phyloP scores from a whole-genome alignment of 2,888 invertebrate species.

The Orthosia cruda region DNA sequence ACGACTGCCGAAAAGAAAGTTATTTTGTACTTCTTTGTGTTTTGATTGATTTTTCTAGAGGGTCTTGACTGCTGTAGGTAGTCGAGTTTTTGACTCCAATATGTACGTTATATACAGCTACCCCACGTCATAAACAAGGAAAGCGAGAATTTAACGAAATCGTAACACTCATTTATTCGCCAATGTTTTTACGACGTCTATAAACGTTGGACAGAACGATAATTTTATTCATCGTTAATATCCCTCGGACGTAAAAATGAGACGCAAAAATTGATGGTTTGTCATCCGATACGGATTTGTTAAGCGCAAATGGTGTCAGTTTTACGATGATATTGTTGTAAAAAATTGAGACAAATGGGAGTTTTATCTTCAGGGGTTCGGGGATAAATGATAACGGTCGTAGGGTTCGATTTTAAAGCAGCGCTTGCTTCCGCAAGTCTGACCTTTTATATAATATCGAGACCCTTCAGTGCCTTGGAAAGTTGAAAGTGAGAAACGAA shows the following conservation, averaged over 20 bases:
- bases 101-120: neutral
- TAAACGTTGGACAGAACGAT: slow-evolving; percentile 60
- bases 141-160: slow-evolving; percentile 31
- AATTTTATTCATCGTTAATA: slow-evolving; percentile 71
- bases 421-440: too few relatives aligned
- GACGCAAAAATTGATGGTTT: slow-evolving; percentile 50
- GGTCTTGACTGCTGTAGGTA: neutral
- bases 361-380: slow-evolving; percentile 11
- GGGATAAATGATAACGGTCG: neutral
- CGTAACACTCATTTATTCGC: slow-evolving; percentile 53
- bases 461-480: too few relatives aligned
- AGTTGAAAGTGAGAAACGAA: too few relatives aligned
- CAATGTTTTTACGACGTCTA: slow-evolving; percentile 62
- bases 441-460: too few relatives aligned
- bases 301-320: slow-evolving; percentile 27
- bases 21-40: too few relatives aligned
- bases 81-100: slow-evolving; percentile 1
- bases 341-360: slow-evolving; percentile 18
- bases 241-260: slow-evolving; percentile 56
- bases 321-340: slow-evolving; percentile 24
- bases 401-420: too few relatives aligned
- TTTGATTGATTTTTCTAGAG: too few relatives aligned
- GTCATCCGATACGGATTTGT: slow-evolving; percentile 45
- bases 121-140: slow-evolving; percentile 25
- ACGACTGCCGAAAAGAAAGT: too few relatives aligned